phyloP scores from a whole-genome alignment of 2,888 invertebrate genomes.

The Tachina fera region DNA sequence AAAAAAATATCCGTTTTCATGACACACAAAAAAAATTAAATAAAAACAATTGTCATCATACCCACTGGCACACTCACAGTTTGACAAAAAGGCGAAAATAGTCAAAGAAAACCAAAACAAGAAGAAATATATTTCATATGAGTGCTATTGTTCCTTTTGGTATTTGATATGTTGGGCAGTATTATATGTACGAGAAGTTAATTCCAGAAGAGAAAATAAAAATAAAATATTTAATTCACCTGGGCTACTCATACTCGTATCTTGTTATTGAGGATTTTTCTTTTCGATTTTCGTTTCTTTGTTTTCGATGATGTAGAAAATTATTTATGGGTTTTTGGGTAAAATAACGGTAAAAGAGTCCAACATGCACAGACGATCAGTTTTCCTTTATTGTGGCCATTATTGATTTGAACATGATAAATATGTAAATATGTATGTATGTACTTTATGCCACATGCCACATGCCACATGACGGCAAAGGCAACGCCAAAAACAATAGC shows the following conservation, averaged over 20 bases:
- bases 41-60: conserved; percentile 29
- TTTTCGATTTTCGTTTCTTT: conserved; percentile 15
- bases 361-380: conserved; percentile 12
- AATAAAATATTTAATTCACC: conserved; percentile 37
- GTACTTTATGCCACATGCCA: conserved; percentile 41
- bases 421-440: conserved; percentile 14
- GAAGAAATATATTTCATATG: background rate
- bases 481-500: background rate
- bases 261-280: conserved; percentile 26
- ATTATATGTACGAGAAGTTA: too few species aligned
- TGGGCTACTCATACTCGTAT: conserved; percentile 5
- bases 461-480: conserved; percentile 41
- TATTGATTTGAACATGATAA: conserved; percentile 39
- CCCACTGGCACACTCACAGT: conserved; percentile 61
- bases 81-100: conserved; percentile 27
- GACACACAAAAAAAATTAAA: conserved; percentile 13
- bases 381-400: conserved; percentile 24
- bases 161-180: conserved; percentile 18
- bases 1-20: conserved; percentile 6
- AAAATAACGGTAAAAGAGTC: conserved; percentile 74
- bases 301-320: conserved; percentile 53
- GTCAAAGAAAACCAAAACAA: background rate
- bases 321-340: conserved; percentile 80
- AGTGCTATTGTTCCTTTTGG: background rate
- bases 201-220: conserved; percentile 1